A percentile compares a stretch with the other conserved stretches of the same genome.
These are phyloP conservation scores for Puntigrus tetrazona DNA, from an alignment of 2,113 vertebrate genomes.

Conservation along the genomic window DNA sequence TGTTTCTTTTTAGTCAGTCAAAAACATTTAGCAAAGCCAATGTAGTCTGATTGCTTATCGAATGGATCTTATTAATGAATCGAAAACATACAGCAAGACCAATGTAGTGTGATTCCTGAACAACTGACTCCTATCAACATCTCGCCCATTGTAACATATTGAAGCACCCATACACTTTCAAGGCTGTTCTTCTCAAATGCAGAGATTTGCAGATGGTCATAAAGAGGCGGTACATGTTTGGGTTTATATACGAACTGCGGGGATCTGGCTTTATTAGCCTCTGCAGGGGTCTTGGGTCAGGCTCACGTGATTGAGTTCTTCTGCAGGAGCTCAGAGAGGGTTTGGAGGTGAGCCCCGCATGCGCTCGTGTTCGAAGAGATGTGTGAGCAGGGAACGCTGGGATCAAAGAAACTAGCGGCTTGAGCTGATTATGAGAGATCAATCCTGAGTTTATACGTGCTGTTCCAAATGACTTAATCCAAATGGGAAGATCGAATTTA, in stretches of 20 bases:
- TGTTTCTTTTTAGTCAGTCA: neutral
- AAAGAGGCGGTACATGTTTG: neutral
- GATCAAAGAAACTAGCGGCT: conserved; percentile 2
- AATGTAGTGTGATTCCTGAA: neutral
- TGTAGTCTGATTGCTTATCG: neutral
- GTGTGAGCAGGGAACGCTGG: conserved; percentile 3
- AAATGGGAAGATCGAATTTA: conserved; percentile 33
- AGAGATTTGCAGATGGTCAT: neutral
- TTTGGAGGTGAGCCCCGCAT: neutral
- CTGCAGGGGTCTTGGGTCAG: neutral
- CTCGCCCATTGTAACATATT: neutral
- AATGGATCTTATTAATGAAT: neutral
- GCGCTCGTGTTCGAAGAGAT: neutral
- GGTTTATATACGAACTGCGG: neutral
- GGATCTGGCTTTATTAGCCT: neutral
- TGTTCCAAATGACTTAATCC: conserved; percentile 12
- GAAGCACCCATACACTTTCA: neutral
- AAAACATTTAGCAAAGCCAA: neutral
- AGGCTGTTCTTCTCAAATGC: neutral
- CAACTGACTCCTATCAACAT: neutral
- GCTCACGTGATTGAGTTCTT: neutral
- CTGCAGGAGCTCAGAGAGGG: neutral
- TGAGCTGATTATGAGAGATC: conserved; percentile 36
- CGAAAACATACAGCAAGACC: neutral
- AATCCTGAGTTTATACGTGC: neutral